These are phyloP conservation scores for Petrocephalus sullivani DNA, from an alignment of 2,797 vertebrate genomes.

Conservation along the genomic window DNA sequence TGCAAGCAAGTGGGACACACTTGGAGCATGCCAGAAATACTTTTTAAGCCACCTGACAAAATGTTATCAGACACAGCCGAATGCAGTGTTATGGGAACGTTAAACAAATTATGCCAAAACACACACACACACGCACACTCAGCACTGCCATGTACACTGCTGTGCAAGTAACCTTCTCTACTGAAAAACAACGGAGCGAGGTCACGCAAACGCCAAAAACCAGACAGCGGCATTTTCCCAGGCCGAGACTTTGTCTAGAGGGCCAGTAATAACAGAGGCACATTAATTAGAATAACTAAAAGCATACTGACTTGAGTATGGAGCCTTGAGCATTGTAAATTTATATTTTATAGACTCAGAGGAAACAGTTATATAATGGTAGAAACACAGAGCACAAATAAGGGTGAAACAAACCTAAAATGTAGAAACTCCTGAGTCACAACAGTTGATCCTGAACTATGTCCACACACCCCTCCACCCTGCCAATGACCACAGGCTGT, in stretches of 20 bases:
- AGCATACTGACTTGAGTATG: background rate
- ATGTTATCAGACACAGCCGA: background rate
- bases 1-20: background rate
- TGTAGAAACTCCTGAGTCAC: background rate
- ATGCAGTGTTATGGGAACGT: background rate
- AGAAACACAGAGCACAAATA: background rate
- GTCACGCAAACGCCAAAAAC: background rate
- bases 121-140: background rate
- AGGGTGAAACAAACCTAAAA: background rate
- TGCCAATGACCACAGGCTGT: background rate
- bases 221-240: background rate
- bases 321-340: background rate
- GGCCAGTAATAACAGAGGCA: conserved; percentile 1
- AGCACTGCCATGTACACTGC: background rate
- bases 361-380: background rate
- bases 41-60: conserved; percentile 1
- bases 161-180: background rate
- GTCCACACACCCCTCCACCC: background rate
- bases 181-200: background rate
- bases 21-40: background rate
- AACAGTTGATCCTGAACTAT: background rate
- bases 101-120: background rate
- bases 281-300: background rate
- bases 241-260: background rate
- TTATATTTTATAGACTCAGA: background rate